Base-by-base conservation (phyloP, 64 coral and sea anemone genomes). In the Stylophora pistillata region DNA sequence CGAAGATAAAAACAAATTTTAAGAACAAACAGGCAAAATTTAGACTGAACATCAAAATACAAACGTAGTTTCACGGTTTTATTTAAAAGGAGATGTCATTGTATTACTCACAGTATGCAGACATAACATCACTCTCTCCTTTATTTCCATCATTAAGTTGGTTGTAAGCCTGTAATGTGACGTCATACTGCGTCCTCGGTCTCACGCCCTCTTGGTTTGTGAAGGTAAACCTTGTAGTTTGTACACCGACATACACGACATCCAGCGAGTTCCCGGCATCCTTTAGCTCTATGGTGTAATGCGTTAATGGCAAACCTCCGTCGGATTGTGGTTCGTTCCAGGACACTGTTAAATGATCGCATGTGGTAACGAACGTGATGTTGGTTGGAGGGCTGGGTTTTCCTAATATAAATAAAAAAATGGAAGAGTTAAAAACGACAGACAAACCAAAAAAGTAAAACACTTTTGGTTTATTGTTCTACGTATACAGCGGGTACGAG, bases 311-410 rank as follows among this genome's bases (percentile, higher is more conserved):
- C 30, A 93, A 55, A 26, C 95, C 95, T 53, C 95, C 95, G 55
- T 92, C 78, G 26, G 86, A 69, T 4, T 63, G 29, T 6, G 95
- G 95, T 2, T 81, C 28, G 15, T 64, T 74, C 95, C 95, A 97
- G 13, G 76, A 2, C 28, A 97, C 82, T 52, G 95, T 93, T 10
- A 97, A 62, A n/a, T 92, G 93, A 60, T 87, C 88, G 58, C 95
- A 97, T 3, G 92, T 71, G 55, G 84, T 53, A 61, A 29, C 54
- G 23, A 84, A 79, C 23, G 87, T 85, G 70, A 97, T 37, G 31
- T 93, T 93, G 4, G 29, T 74, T 2, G 95, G 95, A 18, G 87
- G 56, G 61, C n/a, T 56, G 34, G 95, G 95, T 23, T 71, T 71
- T 58, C 74, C 95, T 97, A 21, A 1, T 12, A 63, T 33, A 27